These are phyloP conservation scores for Lasaia peninsularis DNA, from an alignment of 1,140 invertebrate species.

Conservation along the genomic window DNA sequence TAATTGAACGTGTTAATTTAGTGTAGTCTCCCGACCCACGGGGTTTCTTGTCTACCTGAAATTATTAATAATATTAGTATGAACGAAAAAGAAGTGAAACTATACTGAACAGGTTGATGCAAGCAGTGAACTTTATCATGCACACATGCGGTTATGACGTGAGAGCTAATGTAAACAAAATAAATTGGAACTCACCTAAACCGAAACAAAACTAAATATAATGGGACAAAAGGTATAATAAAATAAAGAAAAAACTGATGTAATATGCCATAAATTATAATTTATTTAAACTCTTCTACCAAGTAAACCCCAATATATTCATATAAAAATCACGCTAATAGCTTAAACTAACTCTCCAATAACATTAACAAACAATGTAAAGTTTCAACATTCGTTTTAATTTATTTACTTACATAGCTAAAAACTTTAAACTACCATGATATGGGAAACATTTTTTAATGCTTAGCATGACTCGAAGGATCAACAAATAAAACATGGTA, in stretches of 20 bases:
- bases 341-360: slow-evolving; percentile 63
- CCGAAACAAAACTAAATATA: slow-evolving; percentile 23
- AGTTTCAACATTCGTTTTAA: slow-evolving; percentile 36
- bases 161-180: slow-evolving; percentile 23
- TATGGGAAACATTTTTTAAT: slow-evolving; percentile 58
- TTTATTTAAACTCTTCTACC: slow-evolving; percentile 67
- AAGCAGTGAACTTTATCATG: slow-evolving; percentile 50
- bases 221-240: slow-evolving; percentile 38
- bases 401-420: slow-evolving; percentile 53
- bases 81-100: slow-evolving; percentile 58
- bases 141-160: slow-evolving; percentile 44
- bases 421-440: slow-evolving; percentile 51
- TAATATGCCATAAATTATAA: slow-evolving; percentile 67
- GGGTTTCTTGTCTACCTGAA: slow-evolving; percentile 73
- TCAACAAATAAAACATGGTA: slow-evolving; percentile 55
- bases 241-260: slow-evolving; percentile 39
- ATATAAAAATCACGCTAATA: slow-evolving; percentile 76
- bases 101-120: slow-evolving; percentile 40
- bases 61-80: slow-evolving; percentile 76
- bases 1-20: slow-evolving; percentile 57
- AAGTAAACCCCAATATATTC: slow-evolving; percentile 75
- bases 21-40: slow-evolving; percentile 71
- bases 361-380: slow-evolving; percentile 74
- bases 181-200: slow-evolving; percentile 31
- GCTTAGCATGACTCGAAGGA: slow-evolving; percentile 53